phyloP scores from a whole-genome alignment of 2,888 invertebrate genomes.

The Sphaerophoria rueppellii region DNA sequence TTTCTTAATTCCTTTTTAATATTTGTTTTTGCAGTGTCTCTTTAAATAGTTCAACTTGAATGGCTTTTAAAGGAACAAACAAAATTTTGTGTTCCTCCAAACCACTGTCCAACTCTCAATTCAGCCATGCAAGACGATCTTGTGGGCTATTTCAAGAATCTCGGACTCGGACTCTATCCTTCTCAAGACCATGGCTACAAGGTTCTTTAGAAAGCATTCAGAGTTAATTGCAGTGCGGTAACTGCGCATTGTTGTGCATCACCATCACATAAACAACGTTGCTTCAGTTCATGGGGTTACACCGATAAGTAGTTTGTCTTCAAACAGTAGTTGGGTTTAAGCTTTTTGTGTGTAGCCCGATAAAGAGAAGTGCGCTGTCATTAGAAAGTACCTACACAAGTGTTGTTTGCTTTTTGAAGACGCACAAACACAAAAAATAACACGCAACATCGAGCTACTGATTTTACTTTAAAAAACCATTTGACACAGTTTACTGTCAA shows the following conservation, averaged over 20 bases:
- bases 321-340: constrained; percentile 41
- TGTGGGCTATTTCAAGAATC: constrained; percentile 59
- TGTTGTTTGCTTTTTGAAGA: constrained; percentile 25
- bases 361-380: constrained; percentile 24
- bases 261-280: constrained; percentile 37
- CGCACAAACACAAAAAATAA: constrained; percentile 16
- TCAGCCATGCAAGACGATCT: constrained; percentile 14
- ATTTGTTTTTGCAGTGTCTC: too few species aligned
- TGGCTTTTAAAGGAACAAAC: too few species aligned
- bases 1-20: too few species aligned
- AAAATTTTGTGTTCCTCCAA: too few species aligned
- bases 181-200: constrained; percentile 3
- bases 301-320: constrained; percentile 28
- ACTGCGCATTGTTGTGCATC: constrained; percentile 29
- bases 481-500: constrained; percentile 69
- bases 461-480: constrained; percentile 58
- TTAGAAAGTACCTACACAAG: constrained; percentile 56
- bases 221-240: constrained; percentile 43
- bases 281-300: constrained; percentile 51
- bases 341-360: constrained; percentile 11
- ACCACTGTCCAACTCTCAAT: too few species aligned
- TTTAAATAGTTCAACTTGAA: too few species aligned
- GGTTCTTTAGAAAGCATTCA: constrained; percentile 49
- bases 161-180: background rate
- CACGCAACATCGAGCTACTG: constrained; percentile 47